Evolutionary conservation across 2,113 vertebrate species (phyloP).

Genomic region (Aldabrachelys gigantea): DNA sequence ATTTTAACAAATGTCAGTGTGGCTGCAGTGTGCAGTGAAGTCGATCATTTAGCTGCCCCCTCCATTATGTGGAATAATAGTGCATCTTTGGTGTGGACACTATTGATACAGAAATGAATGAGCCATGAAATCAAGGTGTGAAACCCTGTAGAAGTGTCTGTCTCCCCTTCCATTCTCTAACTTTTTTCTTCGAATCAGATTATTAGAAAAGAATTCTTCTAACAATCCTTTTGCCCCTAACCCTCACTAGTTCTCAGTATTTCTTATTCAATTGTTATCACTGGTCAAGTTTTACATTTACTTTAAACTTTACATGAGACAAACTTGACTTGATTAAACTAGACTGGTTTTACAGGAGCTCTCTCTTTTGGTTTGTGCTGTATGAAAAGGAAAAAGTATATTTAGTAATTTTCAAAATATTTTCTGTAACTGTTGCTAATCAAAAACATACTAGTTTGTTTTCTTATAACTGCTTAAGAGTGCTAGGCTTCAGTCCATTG

Average conservation of each 20-base stretch:
- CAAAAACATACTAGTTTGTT: background rate
- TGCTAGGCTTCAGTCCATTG: background rate
- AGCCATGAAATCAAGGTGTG: constrained; percentile 56
- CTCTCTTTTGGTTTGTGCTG: background rate
- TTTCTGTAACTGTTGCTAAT: background rate
- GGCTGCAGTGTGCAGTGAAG: constrained; percentile 37
- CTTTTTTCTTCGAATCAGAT: background rate
- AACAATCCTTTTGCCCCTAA: background rate
- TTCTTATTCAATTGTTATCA: background rate
- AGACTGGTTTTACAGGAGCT: background rate
- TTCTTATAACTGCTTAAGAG: background rate
- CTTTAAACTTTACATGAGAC: background rate
- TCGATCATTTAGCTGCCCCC: background rate
- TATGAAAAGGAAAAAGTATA: background rate
- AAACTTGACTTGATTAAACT: background rate
- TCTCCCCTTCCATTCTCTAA: background rate
- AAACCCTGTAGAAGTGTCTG: background rate
- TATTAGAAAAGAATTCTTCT: background rate
- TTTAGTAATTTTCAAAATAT: background rate
- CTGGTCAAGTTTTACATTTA: background rate
- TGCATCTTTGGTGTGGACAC: constrained; percentile 30
- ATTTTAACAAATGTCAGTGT: constrained; percentile 59
- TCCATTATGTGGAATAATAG: constrained; percentile 45
- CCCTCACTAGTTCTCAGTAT: background rate
- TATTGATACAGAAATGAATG: constrained; percentile 54